Base-by-base conservation (phyloP, 2,888 invertebrate species). In the Bombyx huttoni region DNA sequence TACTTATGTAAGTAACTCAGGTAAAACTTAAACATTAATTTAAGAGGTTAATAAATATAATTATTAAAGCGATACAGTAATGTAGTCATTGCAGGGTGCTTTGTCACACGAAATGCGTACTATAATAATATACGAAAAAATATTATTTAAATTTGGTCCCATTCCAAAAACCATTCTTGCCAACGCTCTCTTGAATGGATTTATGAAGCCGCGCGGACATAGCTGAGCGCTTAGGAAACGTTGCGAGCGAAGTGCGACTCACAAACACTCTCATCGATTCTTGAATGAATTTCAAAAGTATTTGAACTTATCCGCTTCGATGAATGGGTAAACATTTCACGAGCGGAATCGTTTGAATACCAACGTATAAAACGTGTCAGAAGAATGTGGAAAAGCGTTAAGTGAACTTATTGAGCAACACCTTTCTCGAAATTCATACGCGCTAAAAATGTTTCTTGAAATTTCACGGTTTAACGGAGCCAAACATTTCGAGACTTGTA, bases 101-200 rank as follows among this genome's bases (percentile, higher is more conserved):
- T 70, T 71, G 66, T 79, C 73, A 75, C 63, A 64, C 65, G 62
- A 71, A 76, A 78, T 70, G 69, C 65, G 67, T 70, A 67, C 70
- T 78, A 78, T 77, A 24, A 80, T 73, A 68, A 77, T 75, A 76
- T 76, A 62, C 60, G 64, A 73, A 77, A 73, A 69, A 70, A 76
- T 78, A 78, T 24, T 24, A 24, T 82, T 81, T 76, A 78, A 82
- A 81, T 79, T 84, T 84, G 82, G 81, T 80, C 71, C 62, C 63
- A 70, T 77, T 83, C 82, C 84, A 85, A 82, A 62, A 63, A 59
- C 62, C 68, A 66, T 70, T 70, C 72, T 75, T 79, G 81, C 78
- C 81, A 83, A 78, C 73, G 70, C 67, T 73, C 68, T 74, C 65
- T 69, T 57, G 55, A 70, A 63, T 59, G 63, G 68, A 84, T 84